phyloP scores from a whole-genome alignment of 2,113 vertebrate species.

The Ranitomeya imitator region DNA sequence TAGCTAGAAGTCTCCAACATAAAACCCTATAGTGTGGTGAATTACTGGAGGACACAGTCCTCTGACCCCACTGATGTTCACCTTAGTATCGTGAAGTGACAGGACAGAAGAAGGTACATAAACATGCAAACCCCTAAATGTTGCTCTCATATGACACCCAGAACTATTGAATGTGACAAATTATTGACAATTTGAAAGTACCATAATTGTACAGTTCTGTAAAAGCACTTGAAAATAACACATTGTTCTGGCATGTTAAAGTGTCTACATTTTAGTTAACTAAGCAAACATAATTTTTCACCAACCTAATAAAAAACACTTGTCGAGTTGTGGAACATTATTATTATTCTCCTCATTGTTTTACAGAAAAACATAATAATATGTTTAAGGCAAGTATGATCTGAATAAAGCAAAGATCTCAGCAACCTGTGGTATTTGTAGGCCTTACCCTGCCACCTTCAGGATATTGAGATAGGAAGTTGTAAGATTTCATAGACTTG shows the following conservation, averaged over 20 bases:
- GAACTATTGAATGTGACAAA: neutral
- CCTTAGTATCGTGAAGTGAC: neutral
- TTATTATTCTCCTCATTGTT: slow-evolving; percentile 31
- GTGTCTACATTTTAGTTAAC: neutral
- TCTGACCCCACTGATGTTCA: neutral
- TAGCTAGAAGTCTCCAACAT: neutral
- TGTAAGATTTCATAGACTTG: neutral
- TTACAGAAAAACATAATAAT: slow-evolving; percentile 14
- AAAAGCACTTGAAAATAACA: neutral
- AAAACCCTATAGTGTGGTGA: neutral
- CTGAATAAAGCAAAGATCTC: neutral
- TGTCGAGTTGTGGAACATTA: neutral
- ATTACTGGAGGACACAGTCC: neutral
- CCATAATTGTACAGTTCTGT: neutral
- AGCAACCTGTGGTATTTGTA: slow-evolving; percentile 28
- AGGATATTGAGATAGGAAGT: slow-evolving; percentile 29
- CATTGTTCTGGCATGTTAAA: neutral
- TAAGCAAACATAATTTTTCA: neutral
- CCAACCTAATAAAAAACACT: neutral
- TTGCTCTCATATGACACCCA: neutral
- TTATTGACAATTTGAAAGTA: neutral
- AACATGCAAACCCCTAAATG: too few relatives aligned
- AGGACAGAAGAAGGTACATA: neutral
- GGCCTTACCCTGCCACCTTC: slow-evolving; percentile 58
- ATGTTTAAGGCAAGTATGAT: slow-evolving; percentile 24